phyloP scores from a whole-genome alignment of 2,797 vertebrate species.

The Alectoris magna region DNA sequence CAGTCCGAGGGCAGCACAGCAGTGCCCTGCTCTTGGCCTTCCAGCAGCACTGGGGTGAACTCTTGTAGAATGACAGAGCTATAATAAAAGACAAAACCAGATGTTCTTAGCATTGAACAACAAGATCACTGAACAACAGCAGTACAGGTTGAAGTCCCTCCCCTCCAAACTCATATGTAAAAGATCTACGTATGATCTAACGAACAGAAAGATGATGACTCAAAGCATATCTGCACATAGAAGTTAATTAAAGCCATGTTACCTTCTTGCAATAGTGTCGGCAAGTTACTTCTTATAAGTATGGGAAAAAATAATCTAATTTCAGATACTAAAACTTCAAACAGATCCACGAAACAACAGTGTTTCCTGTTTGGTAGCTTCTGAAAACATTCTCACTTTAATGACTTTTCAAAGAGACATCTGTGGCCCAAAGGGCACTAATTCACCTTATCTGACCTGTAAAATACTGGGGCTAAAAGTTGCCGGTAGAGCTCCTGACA shows the following conservation, averaged over 20 bases:
- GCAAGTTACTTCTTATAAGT: neutral
- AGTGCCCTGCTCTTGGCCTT: neutral
- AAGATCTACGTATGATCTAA: neutral
- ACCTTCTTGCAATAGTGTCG: neutral
- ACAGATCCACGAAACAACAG: slow-evolving; percentile 50
- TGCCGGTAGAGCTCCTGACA: neutral
- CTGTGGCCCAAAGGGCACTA: neutral
- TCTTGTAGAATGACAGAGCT: slow-evolving; percentile 31
- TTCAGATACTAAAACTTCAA: slow-evolving; percentile 63
- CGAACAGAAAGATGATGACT: neutral
- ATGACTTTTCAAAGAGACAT: slow-evolving; percentile 42
- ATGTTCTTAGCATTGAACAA: neutral
- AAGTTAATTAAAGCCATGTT: neutral
- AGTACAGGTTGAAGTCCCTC: neutral
- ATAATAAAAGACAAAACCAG: neutral
- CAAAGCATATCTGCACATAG: rapidly evolving
- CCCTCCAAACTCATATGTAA: neutral
- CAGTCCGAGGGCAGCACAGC: slow-evolving; percentile 59
- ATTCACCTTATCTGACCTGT: slow-evolving; percentile 50
- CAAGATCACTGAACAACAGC: neutral
- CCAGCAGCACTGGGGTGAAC: neutral
- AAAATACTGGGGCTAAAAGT: neutral
- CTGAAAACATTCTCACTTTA: slow-evolving; percentile 62
- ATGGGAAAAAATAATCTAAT: slow-evolving; percentile 18
- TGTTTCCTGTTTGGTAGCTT: slow-evolving; percentile 67